Evolutionary conservation across 2,113 vertebrate species (phyloP).

Genomic region (Mesocricetus auratus): DNA sequence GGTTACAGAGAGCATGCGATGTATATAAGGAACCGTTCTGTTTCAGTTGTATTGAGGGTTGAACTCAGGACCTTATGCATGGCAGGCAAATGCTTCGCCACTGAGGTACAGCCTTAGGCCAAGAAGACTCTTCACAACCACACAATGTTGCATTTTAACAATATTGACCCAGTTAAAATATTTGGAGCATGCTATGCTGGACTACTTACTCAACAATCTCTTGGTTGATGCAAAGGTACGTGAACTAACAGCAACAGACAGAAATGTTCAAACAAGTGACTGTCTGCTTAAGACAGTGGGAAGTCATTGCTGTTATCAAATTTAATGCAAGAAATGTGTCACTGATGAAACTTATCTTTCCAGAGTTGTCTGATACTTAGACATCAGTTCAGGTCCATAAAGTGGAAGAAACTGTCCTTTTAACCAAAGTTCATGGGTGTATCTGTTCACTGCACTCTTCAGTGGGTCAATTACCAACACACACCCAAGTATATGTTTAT

Average conservation of each 20-base stretch:
- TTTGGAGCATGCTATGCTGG: not conserved
- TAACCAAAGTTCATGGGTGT: no score
- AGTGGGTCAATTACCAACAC: not conserved
- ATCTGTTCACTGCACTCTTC: not conserved
- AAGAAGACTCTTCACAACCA: not conserved
- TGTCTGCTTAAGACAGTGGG: not conserved
- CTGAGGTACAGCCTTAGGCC: not conserved
- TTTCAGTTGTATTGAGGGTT: not conserved
- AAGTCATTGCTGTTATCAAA: not conserved
- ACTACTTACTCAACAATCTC: not conserved
- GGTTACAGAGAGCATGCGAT: no score
- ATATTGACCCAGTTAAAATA: not conserved
- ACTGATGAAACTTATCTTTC: not conserved
- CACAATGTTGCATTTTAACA: not conserved
- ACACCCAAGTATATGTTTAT: rapidly evolving
- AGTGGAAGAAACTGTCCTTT: not conserved
- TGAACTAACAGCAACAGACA: not conserved
- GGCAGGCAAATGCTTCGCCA: not conserved
- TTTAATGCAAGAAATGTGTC: not conserved
- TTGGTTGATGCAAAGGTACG: not conserved
- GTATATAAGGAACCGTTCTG: not conserved
- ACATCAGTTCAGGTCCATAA: not conserved
- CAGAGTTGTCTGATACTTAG: not conserved
- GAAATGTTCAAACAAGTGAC: not conserved
- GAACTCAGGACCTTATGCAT: not conserved